Percentiles rank a stretch among this genome's conserved stretches.
Conservation (phyloP, 2,797 vertebrate genomes). For the Oreochromis mossambicus region DNA sequence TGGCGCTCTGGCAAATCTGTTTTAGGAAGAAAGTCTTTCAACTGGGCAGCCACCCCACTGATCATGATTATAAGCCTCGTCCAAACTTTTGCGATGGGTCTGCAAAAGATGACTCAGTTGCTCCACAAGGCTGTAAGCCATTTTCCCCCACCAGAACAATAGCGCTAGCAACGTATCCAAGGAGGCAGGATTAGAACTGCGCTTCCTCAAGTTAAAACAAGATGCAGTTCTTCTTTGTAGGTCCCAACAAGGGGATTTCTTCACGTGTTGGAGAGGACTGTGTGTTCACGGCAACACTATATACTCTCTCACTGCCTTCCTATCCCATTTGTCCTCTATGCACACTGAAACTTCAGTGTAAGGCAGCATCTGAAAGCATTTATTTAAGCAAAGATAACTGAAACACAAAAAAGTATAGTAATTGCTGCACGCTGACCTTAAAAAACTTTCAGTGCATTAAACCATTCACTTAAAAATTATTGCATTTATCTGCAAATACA, state of each 20-base stretch:
- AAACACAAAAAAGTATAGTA: conserved; percentile 35
- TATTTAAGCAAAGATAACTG: conserved; percentile 47
- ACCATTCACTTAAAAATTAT: conserved; percentile 15
- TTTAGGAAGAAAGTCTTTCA: conserved; percentile 65
- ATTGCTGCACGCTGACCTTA: conserved; percentile 41
- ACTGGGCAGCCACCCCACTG: conserved; percentile 33
- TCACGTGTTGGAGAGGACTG: neutral
- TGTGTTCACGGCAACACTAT: neutral
- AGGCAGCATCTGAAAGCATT: conserved; percentile 67
- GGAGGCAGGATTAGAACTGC: conserved; percentile 24
- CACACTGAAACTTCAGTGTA: conserved; percentile 40
- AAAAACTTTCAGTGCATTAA: conserved; percentile 40
- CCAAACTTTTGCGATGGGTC: conserved; percentile 50
- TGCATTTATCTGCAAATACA: conserved; percentile 11
- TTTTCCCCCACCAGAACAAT: conserved; percentile 40
- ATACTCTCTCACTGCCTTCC: neutral
- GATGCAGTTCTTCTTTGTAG: neutral
- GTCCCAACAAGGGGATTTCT: neutral
- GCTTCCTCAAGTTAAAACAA: conserved; percentile 38
- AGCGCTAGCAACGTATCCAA: conserved; percentile 16
- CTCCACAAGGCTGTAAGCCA: conserved; percentile 52
- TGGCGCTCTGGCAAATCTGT: conserved; percentile 41
- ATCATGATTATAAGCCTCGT: conserved; percentile 46
- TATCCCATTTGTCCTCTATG: conserved; percentile 23
- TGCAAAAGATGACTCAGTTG: conserved; percentile 66